Percentiles rank a stretch among this genome's conserved stretches.
Evolutionary conservation across 2,888 invertebrate species (phyloP).

Genomic region (Drosophila crucigera): DNA sequence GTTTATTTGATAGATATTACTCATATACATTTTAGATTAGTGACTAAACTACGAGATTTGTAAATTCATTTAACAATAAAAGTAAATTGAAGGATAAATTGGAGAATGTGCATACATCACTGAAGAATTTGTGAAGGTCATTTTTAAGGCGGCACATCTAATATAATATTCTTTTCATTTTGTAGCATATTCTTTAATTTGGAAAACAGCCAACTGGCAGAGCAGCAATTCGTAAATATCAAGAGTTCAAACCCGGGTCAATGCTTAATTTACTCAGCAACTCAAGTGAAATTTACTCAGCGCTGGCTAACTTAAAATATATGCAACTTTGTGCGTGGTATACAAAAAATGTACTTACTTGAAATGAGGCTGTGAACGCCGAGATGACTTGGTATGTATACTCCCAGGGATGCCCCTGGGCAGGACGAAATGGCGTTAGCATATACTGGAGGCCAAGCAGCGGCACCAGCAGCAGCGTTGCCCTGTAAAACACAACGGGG

Average conservation of each 20-base stretch:
- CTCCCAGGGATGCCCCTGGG: slow-evolving; percentile 90
- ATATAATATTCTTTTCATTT: neutral
- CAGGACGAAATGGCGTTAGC: slow-evolving; percentile 93
- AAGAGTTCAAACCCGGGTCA: neutral
- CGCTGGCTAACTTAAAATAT: neutral
- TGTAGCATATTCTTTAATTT: neutral
- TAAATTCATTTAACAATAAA: neutral
- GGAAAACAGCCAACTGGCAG: neutral
- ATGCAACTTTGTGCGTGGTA: slow-evolving; percentile 10
- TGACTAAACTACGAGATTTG: neutral
- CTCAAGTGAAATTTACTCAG: neutral
- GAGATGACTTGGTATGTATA: slow-evolving; percentile 93
- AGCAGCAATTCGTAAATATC: neutral
- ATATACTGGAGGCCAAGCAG: slow-evolving; percentile 96
- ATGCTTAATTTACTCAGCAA: neutral
- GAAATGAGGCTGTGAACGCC: slow-evolving; percentile 94
- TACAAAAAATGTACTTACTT: slow-evolving; percentile 87
- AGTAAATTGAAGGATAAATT: neutral
- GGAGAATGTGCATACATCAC: neutral
- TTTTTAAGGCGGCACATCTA: neutral
- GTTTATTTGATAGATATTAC: neutral
- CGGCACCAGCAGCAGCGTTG: slow-evolving; percentile 95
- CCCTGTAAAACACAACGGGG: slow-evolving; percentile 86
- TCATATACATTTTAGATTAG: neutral
- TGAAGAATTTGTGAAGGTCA: neutral